Evolutionary conservation across 2,888 invertebrate species (phyloP).

Genomic region (Chaitophorus viminalis): DNA sequence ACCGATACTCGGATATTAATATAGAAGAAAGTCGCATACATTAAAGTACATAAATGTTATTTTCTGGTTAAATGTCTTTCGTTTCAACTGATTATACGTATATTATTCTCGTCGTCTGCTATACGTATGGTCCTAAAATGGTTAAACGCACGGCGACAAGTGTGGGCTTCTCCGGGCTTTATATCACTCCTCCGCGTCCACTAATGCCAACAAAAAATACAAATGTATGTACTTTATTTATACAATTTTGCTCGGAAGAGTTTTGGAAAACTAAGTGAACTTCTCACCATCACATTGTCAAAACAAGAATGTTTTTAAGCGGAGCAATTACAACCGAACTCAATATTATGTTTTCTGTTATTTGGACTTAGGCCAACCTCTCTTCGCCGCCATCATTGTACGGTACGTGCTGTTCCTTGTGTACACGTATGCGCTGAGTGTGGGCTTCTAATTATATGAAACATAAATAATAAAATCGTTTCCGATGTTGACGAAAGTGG

Average conservation of each 20-base stretch:
- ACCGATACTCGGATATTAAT: not conserved
- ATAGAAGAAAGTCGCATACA: not conserved
- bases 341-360: not conserved
- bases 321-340: not conserved
- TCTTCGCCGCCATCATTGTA: not conserved
- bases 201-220: not conserved
- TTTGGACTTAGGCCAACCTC: constrained; percentile 19
- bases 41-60: not conserved
- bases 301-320: constrained; percentile 20
- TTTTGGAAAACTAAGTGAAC: not conserved
- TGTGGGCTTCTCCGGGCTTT: not conserved
- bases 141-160: not conserved
- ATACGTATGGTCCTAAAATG: not conserved
- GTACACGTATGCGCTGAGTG: not conserved
- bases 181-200: not conserved
- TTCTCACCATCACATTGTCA: not conserved
- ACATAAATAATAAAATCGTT: constrained; percentile 19
- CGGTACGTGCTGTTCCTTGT: not conserved
- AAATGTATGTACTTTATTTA: not conserved
- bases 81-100: too few species aligned
- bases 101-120: not conserved
- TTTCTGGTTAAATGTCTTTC: not conserved
- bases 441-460: constrained; percentile 44
- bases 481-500: not conserved
- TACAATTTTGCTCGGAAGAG: not conserved